Percentiles rank a stretch among this genome's conserved stretches.
Conservation (phyloP, 2,888 invertebrate species). For the Hipparchia semele region DNA sequence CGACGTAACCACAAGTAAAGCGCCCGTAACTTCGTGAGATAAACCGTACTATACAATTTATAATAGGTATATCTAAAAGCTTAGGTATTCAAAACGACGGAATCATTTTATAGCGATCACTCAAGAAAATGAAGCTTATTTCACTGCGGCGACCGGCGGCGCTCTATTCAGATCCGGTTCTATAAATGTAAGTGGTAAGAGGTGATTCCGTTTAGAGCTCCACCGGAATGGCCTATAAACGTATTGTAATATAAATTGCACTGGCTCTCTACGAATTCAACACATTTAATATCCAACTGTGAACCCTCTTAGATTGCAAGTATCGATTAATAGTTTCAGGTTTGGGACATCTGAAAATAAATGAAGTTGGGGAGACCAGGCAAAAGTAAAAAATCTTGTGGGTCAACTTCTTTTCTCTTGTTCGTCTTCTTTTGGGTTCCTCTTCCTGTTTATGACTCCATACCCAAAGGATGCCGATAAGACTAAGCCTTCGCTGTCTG, state of each 20-base stretch:
- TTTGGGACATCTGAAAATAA: not conserved
- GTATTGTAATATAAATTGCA: constrained; percentile 32
- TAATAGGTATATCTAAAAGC: no score
- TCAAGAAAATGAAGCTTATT: constrained; percentile 71
- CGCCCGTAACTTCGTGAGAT: no score
- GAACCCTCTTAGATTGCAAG: not conserved
- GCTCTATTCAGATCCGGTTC: constrained; percentile 70
- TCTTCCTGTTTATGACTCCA: no score
- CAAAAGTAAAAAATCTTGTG: not conserved
- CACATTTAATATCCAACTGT: constrained; percentile 13
- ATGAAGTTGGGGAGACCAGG: not conserved
- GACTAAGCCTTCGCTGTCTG: no score
- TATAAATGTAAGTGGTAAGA: constrained; percentile 70
- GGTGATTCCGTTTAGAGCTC: constrained; percentile 56
- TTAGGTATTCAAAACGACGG: not conserved
- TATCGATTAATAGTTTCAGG: not conserved
- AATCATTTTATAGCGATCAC: constrained; percentile 46
- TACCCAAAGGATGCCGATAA: no score
- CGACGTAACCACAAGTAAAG: no score
- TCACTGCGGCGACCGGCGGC: constrained; percentile 62
- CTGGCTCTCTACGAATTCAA: not conserved
- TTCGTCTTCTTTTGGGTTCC: no score
- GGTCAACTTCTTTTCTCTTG: no score
- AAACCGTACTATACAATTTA: no score
- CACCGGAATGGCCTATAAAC: constrained; percentile 38